Evolutionary conservation across 2,797 vertebrate species (phyloP).

Genomic region (Chelonia mydas): DNA sequence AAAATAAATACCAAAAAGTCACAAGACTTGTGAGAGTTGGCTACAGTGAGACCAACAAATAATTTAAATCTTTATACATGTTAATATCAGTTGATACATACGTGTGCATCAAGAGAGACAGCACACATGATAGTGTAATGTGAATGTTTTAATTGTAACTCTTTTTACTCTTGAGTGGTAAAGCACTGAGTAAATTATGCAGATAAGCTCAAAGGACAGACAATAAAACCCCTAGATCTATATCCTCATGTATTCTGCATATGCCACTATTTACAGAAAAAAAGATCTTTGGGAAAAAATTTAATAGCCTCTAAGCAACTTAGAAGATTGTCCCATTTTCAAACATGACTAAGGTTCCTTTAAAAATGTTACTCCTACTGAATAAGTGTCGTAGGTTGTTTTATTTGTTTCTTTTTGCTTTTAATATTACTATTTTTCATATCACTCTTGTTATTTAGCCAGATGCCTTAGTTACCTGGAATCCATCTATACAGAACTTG

Average conservation of each 20-base stretch:
- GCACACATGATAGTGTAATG: neutral
- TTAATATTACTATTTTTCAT: neutral
- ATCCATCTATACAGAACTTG: fast-evolving
- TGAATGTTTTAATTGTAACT: neutral
- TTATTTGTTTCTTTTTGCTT: neutral
- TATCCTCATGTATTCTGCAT: neutral
- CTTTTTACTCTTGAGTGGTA: neutral
- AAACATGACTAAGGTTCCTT: neutral
- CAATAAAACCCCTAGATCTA: neutral
- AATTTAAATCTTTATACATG: too few relatives aligned
- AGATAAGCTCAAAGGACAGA: neutral
- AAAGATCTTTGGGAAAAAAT: too few relatives aligned
- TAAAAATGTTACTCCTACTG: neutral
- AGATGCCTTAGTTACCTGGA: neutral
- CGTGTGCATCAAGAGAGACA: neutral
- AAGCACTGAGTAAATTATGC: neutral
- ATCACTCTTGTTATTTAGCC: neutral
- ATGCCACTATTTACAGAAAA: neutral
- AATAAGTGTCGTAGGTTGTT: neutral
- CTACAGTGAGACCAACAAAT: too few relatives aligned
- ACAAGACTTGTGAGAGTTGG: neutral
- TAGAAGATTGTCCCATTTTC: neutral
- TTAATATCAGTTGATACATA: neutral
- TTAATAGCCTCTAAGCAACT: neutral
- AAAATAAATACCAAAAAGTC: neutral